Base-by-base conservation (phyloP, 2,113 vertebrate species). In the Myodes glareolus region DNA sequence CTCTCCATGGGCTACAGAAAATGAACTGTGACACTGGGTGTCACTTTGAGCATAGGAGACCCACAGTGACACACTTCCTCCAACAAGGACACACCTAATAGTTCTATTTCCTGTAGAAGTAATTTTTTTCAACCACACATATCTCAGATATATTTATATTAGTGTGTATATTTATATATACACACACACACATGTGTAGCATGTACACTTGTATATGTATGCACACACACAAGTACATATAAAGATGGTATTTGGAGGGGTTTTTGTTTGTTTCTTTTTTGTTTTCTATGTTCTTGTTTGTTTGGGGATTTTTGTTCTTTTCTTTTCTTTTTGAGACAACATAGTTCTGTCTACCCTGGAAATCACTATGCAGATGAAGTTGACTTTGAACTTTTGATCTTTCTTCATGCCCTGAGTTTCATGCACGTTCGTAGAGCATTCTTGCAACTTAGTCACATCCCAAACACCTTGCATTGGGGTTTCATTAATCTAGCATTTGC, bases 401-500 rank as follows among this genome's bases (percentile, higher is more conserved):
- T n/a, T n/a, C n/a, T 39, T 9, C 81, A 85, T 65, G 42, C 27
- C 58, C 58, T 45, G 27, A 33, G 61, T 1, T 5, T 21, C 29
- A 85, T 17, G 2, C 8, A 33, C 33, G 16, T 9, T 45, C 47
- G 39, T 39, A 33, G 61, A 85, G 16, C 14, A 85, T 65, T 45
- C 23, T 65, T 65, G 42, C 25, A 85, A 45, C 39, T 45, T 10
- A 65, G 82, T 16, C 27, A 19, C 9, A 33, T 31, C 29, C 9
- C 23, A 45, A 47, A 17, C 16, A 7, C 58, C 29, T 86, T 45
- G 39, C n/a, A 90, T 47, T 63, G 90, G 63, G 31, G 7, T 55
- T 84, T 72, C 81, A 95, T 45, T 45, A 89, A 31, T 70, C 90
- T 94, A 68, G 23, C 16, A 39, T 68, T 97, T 77, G 4, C 68